Conservation (phyloP, 2,888 invertebrate genomes). For the Cyclophora albipunctata region DNA sequence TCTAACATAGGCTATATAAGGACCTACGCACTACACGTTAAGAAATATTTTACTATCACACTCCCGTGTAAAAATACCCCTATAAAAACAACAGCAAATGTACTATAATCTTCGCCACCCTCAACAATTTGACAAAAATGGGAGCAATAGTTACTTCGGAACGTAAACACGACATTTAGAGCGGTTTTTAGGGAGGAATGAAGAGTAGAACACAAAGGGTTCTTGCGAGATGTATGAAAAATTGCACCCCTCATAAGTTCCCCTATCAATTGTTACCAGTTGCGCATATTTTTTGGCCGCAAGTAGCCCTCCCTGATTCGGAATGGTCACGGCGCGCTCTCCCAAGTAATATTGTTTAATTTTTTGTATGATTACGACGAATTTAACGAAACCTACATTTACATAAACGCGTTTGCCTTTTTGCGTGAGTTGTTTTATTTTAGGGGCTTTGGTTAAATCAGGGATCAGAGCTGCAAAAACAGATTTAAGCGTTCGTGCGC, state of each 20-base stretch:
- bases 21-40: no score
- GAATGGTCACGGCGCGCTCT: conserved; percentile 13
- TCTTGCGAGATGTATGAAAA: conserved; percentile 24
- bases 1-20: no score
- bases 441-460: background rate
- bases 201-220: conserved; percentile 57
- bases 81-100: conserved; percentile 19
- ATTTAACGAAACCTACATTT: background rate
- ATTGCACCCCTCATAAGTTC: conserved; percentile 46
- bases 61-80: background rate
- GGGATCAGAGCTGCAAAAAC: background rate
- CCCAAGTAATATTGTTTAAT: conserved; percentile 2
- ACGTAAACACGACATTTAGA: conserved; percentile 55
- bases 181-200: conserved; percentile 68
- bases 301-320: conserved; percentile 30
- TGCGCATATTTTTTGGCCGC: conserved; percentile 62
- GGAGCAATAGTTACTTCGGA: conserved; percentile 57
- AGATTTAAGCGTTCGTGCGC: no score
- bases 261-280: conserved; percentile 68
- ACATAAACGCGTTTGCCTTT: background rate
- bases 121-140: conserved; percentile 46
- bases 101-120: conserved; percentile 30
- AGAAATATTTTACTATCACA: no score
- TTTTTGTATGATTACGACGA: background rate
- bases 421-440: background rate